Evolutionary conservation across 2,797 vertebrate genomes (phyloP).

Genomic region (Xenops minutus): DNA sequence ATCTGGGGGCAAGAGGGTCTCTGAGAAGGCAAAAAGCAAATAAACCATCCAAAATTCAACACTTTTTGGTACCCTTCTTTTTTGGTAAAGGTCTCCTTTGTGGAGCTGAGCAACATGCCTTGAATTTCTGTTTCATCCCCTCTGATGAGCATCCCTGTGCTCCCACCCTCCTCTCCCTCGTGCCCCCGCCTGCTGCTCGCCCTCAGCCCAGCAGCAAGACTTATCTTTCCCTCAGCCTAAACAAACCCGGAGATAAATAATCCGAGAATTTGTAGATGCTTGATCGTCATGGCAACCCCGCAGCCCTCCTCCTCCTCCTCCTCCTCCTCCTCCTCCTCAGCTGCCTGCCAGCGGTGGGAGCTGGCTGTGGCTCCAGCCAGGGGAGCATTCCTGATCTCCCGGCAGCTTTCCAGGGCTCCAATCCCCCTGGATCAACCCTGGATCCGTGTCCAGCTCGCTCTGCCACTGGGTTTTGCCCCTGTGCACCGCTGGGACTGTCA

Average conservation of each 20-base stretch:
- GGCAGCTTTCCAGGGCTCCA: not conserved
- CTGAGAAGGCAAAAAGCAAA: fast-evolving
- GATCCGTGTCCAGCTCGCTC: fast-evolving
- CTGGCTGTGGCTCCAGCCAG: not conserved
- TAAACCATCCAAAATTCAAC: fast-evolving
- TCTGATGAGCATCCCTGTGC: fast-evolving
- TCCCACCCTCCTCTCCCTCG: not conserved
- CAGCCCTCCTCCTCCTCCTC: not conserved
- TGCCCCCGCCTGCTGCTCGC: not conserved
- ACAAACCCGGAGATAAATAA: slow-evolving; percentile 4
- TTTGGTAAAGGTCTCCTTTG: not conserved
- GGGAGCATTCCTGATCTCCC: not conserved
- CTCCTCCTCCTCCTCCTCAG: not conserved
- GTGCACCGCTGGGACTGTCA: not conserved
- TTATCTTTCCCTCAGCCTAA: not conserved
- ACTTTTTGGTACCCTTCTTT: not conserved
- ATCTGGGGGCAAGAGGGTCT: not conserved
- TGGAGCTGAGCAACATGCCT: not conserved
- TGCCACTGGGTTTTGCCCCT: not conserved
- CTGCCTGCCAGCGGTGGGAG: not conserved
- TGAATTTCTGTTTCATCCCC: not conserved
- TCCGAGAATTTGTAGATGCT: slow-evolving; percentile 43
- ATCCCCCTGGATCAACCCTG: not conserved
- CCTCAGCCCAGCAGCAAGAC: not conserved
- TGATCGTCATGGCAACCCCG: slow-evolving; percentile 59